phyloP scores from a whole-genome alignment of 2,888 invertebrate genomes.

The Spodoptera exigua region DNA sequence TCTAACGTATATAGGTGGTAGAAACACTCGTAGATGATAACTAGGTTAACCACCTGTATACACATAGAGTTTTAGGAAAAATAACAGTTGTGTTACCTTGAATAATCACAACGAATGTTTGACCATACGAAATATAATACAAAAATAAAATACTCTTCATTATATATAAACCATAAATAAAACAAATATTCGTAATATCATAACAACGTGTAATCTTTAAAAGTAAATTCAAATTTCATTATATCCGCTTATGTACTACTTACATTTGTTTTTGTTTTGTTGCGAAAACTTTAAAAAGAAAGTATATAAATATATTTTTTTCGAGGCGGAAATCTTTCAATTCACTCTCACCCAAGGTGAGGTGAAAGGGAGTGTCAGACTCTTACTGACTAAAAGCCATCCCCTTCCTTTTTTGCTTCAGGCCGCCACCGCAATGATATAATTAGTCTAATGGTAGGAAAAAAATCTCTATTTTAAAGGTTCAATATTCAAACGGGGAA shows the following conservation, averaged over 20 bases:
- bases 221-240: background rate
- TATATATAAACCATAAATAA: background rate
- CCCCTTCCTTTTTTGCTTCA: too few relatives aligned
- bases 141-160: too few relatives aligned
- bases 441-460: too few relatives aligned
- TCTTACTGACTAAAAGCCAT: too few relatives aligned
- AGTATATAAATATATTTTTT: background rate
- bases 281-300: background rate
- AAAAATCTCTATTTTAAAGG: too few relatives aligned
- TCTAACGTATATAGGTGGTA: too few relatives aligned
- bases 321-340: too few relatives aligned
- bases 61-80: constrained; percentile 46
- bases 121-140: too few relatives aligned
- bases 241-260: background rate
- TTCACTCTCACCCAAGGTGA: too few relatives aligned
- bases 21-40: constrained; percentile 6
- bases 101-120: constrained; percentile 17
- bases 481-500: too few relatives aligned
- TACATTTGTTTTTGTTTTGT: background rate
- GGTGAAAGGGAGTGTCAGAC: too few relatives aligned
- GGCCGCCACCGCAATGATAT: too few relatives aligned
- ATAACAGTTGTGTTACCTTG: constrained; percentile 32
- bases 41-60: constrained; percentile 48
- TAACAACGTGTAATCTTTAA: background rate
- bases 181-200: background rate